phyloP scores from a whole-genome alignment of 2,797 vertebrate genomes.

The Oceanodroma leucorhoa region DNA sequence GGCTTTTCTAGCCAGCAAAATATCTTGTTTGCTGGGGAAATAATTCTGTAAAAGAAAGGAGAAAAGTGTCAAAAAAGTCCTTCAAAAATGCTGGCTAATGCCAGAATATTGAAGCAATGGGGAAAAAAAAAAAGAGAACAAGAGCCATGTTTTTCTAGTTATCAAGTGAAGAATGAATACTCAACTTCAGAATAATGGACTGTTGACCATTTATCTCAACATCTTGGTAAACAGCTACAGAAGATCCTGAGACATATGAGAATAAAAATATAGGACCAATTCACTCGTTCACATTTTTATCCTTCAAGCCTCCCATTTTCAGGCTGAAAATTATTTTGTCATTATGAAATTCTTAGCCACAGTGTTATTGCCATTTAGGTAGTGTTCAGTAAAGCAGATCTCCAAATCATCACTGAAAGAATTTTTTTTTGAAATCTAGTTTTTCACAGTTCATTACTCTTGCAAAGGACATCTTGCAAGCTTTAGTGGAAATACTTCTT shows the following conservation, averaged over 20 bases:
- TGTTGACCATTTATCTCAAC: background rate
- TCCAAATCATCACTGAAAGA: background rate
- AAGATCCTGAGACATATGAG: background rate
- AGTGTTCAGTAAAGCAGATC: background rate
- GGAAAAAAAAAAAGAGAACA: background rate
- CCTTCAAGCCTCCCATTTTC: background rate
- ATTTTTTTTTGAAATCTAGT: background rate
- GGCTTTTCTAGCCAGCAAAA: slow-evolving; percentile 92
- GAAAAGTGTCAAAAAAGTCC: background rate
- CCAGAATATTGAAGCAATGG: background rate
- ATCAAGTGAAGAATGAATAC: background rate
- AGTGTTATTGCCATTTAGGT: background rate
- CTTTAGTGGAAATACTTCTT: background rate
- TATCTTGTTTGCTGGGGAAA: slow-evolving; percentile 92
- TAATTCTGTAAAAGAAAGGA: slow-evolving; percentile 82
- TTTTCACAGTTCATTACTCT: background rate
- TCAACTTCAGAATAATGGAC: background rate
- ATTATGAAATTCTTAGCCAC: background rate
- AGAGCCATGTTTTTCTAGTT: background rate
- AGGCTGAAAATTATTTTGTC: background rate
- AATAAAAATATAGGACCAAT: background rate
- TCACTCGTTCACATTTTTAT: background rate
- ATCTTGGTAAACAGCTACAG: background rate
- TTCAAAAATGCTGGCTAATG: background rate
- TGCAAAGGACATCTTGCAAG: background rate